phyloP scores from a whole-genome alignment of 2,888 invertebrate species.

The Frankliniella intonsa region DNA sequence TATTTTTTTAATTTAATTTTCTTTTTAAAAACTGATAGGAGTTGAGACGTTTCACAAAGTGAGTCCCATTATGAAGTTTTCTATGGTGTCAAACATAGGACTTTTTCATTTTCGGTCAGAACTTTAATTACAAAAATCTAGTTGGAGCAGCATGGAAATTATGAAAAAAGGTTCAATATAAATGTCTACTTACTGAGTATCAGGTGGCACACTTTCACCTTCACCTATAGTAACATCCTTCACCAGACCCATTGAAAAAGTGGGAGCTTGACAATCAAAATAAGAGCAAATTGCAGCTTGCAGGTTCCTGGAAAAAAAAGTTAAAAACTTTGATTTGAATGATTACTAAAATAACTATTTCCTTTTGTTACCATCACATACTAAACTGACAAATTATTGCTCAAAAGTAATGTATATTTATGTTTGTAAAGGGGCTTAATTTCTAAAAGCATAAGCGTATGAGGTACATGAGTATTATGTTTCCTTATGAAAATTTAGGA shows the following conservation, averaged over 20 bases:
- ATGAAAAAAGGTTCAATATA: neutral
- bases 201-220: constrained; percentile 68
- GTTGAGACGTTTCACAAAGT: neutral
- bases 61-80: too few species aligned
- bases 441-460: too few species aligned
- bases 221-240: constrained; percentile 72
- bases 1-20: neutral
- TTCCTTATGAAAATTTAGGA: too few species aligned
- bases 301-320: constrained; percentile 71
- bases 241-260: constrained; percentile 69
- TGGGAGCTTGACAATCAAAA: constrained; percentile 77
- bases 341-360: too few species aligned
- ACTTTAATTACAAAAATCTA: constrained; percentile 20
- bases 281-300: constrained; percentile 95
- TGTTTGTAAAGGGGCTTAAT: neutral
- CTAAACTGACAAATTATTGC: too few species aligned
- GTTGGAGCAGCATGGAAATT: constrained; percentile 26
- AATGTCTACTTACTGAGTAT: constrained; percentile 50
- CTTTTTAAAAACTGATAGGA: neutral
- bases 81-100: neutral
- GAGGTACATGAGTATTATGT: neutral
- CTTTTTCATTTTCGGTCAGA: neutral
- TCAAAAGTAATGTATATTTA: neutral
- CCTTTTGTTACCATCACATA: too few species aligned
- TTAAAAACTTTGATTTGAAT: constrained; percentile 29